Evolutionary conservation across 2,113 vertebrate species (phyloP).

Genomic region (Calyptommatus sinebrachiatus): DNA sequence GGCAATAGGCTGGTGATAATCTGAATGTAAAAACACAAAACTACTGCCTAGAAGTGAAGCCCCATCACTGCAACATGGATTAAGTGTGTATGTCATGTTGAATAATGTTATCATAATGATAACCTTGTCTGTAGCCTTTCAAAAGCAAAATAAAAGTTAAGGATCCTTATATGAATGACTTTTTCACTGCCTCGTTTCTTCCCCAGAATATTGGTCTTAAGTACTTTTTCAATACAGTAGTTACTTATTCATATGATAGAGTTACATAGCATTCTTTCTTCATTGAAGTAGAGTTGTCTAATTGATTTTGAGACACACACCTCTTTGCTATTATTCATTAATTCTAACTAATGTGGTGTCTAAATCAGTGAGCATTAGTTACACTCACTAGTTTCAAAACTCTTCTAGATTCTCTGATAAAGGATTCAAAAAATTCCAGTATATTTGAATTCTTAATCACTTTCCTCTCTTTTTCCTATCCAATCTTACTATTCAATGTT

Average conservation of each 20-base stretch:
- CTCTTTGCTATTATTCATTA: conserved; percentile 49
- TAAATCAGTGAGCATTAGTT: background rate
- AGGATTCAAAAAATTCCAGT: conserved; percentile 51
- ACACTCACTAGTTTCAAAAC: conserved; percentile 42
- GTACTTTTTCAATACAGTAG: conserved; percentile 29
- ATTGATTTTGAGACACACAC: conserved; percentile 47
- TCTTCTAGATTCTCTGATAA: conserved; percentile 34
- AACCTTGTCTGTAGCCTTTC: background rate
- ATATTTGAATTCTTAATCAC: conserved; percentile 55
- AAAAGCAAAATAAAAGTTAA: background rate
- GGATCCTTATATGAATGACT: background rate
- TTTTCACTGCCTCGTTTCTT: background rate
- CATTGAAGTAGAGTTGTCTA: conserved; percentile 43
- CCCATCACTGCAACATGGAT: conserved; percentile 34
- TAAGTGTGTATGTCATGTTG: background rate
- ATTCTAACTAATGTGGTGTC: conserved; percentile 28
- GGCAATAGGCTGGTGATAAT: conserved; percentile 51
- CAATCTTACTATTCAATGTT: conserved; percentile 60
- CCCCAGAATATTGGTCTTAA: background rate
- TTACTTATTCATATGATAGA: background rate
- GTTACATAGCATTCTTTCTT: conserved; percentile 19
- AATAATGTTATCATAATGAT: background rate
- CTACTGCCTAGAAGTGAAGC: conserved; percentile 39
- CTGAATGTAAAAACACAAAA: conserved; percentile 53
- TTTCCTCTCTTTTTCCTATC: conserved; percentile 52